Evolutionary conservation across 2,797 vertebrate species (phyloP).

Genomic region (Etheostoma perlongum): DNA sequence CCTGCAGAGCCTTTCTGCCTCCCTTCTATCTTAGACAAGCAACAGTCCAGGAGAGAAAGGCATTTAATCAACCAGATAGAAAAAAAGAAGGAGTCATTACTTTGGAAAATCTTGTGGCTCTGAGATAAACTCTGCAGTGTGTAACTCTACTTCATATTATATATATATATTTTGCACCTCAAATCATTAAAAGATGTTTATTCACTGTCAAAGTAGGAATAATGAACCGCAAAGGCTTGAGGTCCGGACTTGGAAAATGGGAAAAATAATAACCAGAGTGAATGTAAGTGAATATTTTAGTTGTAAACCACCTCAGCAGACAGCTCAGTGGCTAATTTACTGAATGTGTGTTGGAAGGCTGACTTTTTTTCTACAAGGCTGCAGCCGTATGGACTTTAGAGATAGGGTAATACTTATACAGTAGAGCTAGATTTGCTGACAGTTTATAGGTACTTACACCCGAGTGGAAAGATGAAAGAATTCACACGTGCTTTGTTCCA

Average conservation of each 20-base stretch:
- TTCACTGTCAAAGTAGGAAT: constrained; percentile 21
- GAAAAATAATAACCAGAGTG: constrained; percentile 38
- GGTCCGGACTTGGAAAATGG: constrained; percentile 38
- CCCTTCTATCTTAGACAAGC: constrained; percentile 12
- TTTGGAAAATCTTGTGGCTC: constrained; percentile 53
- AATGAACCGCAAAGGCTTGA: constrained; percentile 43
- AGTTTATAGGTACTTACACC: constrained; percentile 30
- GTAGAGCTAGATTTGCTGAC: constrained; percentile 23
- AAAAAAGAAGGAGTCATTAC: constrained; percentile 37
- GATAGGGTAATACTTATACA: neutral
- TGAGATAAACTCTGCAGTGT: constrained; percentile 56
- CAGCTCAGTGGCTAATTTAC: constrained; percentile 46
- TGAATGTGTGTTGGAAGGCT: constrained; percentile 19
- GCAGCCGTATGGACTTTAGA: constrained; percentile 20
- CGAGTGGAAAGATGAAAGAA: constrained; percentile 37
- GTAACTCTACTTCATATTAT: constrained; percentile 30
- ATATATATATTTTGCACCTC: constrained; percentile 14
- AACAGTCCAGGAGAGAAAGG: constrained; percentile 11
- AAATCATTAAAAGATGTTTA: constrained; percentile 38
- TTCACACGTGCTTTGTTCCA: constrained; percentile 38
- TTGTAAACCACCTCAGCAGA: constrained; percentile 31
- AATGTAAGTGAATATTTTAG: constrained; percentile 38
- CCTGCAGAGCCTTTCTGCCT: constrained; percentile 1
- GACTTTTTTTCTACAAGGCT: neutral
- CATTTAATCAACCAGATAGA: constrained; percentile 35